These are phyloP conservation scores for Eupeodes corollae DNA, from an alignment of 1,140 invertebrate genomes.

Conservation along the genomic window DNA sequence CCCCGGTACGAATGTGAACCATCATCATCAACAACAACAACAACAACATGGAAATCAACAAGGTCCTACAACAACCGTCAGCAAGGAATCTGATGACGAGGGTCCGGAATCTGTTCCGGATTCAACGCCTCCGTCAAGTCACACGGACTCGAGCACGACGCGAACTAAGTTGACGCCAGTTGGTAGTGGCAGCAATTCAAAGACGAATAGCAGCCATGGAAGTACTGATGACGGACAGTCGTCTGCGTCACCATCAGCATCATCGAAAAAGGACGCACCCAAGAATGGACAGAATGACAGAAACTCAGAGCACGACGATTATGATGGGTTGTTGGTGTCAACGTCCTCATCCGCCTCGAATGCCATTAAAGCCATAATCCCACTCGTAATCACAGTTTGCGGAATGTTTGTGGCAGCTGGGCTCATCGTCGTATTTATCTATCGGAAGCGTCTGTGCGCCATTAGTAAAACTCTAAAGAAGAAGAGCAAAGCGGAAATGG, in stretches of 20 bases:
- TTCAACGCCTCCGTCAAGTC: neutral
- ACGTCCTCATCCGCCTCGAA: conserved; percentile 15
- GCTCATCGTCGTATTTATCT: conserved; percentile 40
- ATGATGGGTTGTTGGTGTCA: conserved; percentile 3
- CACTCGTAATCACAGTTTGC: conserved; percentile 43
- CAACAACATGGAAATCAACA: too few species aligned
- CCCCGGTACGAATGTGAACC: neutral
- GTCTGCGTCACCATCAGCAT: too few species aligned
- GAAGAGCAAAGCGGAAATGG: conserved; percentile 49
- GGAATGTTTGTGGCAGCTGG: conserved; percentile 45
- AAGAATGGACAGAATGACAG: neutral
- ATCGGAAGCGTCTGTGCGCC: conserved; percentile 44
- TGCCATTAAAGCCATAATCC: conserved; percentile 42
- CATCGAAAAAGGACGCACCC: too few species aligned
- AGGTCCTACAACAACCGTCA: neutral
- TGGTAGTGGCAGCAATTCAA: neutral
- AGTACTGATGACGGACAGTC: neutral
- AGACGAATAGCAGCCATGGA: neutral
- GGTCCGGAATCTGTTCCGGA: neutral
- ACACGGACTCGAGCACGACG: neutral
- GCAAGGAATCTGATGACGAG: neutral
- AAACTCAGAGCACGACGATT: conserved; percentile 7
- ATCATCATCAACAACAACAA: conserved; percentile 1
- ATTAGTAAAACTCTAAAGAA: conserved; percentile 36
- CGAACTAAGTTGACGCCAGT: neutral